Percentiles rank a stretch among this genome's conserved stretches.
phyloP scores from a whole-genome alignment of 1,140 invertebrate species.

The Anastatus disparis region DNA sequence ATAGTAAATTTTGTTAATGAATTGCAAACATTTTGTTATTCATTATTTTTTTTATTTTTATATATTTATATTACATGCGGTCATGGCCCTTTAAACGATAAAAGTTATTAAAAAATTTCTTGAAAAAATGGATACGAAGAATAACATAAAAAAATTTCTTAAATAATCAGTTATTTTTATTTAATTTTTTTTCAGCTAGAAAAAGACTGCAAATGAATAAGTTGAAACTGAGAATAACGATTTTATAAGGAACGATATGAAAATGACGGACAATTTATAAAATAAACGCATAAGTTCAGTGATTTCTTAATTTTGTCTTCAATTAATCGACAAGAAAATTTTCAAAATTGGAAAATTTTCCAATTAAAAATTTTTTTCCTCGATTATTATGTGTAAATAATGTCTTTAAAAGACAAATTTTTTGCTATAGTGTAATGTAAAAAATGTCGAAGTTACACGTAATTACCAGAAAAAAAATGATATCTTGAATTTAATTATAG shows the following conservation, averaged over 20 bases:
- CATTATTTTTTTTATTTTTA: not conserved
- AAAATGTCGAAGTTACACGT: slow-evolving; percentile 13
- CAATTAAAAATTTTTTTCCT: not conserved
- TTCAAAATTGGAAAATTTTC: not conserved
- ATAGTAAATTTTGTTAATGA: too few relatives aligned
- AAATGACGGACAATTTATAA: slow-evolving; percentile 7
- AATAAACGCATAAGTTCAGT: not conserved
- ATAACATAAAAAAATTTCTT: too few relatives aligned
- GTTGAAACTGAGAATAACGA: not conserved
- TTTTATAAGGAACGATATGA: not conserved
- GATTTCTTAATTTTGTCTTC: not conserved
- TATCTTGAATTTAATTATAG: slow-evolving; percentile 7
- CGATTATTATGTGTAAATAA: slow-evolving; percentile 22
- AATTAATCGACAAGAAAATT: not conserved
- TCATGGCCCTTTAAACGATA: too few relatives aligned
- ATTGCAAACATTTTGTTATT: too few relatives aligned
- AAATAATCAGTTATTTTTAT: too few relatives aligned
- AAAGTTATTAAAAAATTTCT: too few relatives aligned
- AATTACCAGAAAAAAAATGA: not conserved
- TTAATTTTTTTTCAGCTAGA: too few relatives aligned
- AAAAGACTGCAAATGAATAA: too few relatives aligned
- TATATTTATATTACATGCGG: too few relatives aligned
- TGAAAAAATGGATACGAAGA: too few relatives aligned
- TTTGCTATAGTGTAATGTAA: slow-evolving; percentile 27
- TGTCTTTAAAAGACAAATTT: slow-evolving; percentile 37